Base-by-base conservation (phyloP, 2,888 invertebrate genomes). In the Nymphalis urticae region DNA sequence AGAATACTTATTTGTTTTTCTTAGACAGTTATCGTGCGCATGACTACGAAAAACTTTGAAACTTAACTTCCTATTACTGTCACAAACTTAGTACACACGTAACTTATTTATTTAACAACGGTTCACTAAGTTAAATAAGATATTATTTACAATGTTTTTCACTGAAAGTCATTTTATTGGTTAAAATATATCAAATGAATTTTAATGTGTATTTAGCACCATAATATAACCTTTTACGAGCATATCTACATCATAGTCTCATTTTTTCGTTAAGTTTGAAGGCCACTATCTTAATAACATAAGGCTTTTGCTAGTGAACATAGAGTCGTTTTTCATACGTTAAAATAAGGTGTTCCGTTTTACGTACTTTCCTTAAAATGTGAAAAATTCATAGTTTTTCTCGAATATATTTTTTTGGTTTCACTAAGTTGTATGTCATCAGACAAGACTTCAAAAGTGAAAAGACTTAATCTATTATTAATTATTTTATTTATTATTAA, bases 211-310 rank as follows among this genome's bases (percentile, higher is more conserved):
- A 69, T 69, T 60, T 70, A 72, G 77, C 79, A 81, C 77, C 78
- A 79, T 80, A 79, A 83, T 83, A 85, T 87, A 87, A 85, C 87
- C 85, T 84, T 85, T 80, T 80, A 81, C 75, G 81, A 82, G 77
- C 77, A 78, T 83, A 81, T 75, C 82, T 83, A 80, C 82, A 81
- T 80, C 82, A 79, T 78, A 82, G 80, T 73, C 80, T 77, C 74
- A 79, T 77, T 82, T 81, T 80, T 84, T 81, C 68, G 81, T 72
- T 77, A 79, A 79, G 75, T 77, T 83, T 77, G 85, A 86, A 87
- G 87, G 87, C 82, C 84, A 80, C 71, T 64, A 70, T 64, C 62
- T 73, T 68, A 48, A 63, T 72, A 72, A 76, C 80, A 72, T 77
- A 71, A 75, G 75, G 71, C 76, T 77, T 81, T 75, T 72, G 19